phyloP scores from a whole-genome alignment of 2,797 vertebrate genomes.

The Mormyrops boulengeri region DNA sequence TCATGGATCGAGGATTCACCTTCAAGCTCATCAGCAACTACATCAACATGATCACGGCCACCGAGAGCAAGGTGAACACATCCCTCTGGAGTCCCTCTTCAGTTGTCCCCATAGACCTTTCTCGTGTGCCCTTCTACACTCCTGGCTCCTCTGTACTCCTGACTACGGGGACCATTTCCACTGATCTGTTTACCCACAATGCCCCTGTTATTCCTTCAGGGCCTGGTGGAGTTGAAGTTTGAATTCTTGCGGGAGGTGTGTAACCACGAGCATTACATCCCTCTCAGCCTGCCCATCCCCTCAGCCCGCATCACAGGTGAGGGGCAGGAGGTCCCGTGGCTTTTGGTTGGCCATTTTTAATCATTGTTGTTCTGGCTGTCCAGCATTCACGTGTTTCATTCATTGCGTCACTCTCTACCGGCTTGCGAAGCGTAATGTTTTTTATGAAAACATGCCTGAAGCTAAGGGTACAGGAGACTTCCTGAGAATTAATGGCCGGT shows the following conservation, averaged over 20 bases:
- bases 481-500: background rate
- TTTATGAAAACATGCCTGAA: background rate
- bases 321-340: slow-evolving; percentile 12
- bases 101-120: background rate
- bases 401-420: background rate
- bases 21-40: slow-evolving; percentile 91
- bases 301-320: slow-evolving; percentile 87
- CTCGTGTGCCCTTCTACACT: background rate
- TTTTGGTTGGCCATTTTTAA: background rate
- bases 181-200: background rate
- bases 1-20: slow-evolving; percentile 93
- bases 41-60: slow-evolving; percentile 83
- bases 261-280: slow-evolving; percentile 93
- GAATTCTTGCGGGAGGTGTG: slow-evolving; percentile 96
- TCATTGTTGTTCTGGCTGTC: background rate
- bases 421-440: background rate
- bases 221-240: slow-evolving; percentile 86
- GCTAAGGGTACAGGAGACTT: background rate
- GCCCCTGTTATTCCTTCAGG: slow-evolving; percentile 54
- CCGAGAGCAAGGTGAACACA: slow-evolving; percentile 81
- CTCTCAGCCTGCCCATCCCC: slow-evolving; percentile 83
- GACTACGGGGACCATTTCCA: background rate
- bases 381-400: too few species aligned
- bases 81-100: background rate
- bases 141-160: background rate